phyloP scores from a whole-genome alignment of 1,140 invertebrate genomes.

The Teleopsis dalmanni region DNA sequence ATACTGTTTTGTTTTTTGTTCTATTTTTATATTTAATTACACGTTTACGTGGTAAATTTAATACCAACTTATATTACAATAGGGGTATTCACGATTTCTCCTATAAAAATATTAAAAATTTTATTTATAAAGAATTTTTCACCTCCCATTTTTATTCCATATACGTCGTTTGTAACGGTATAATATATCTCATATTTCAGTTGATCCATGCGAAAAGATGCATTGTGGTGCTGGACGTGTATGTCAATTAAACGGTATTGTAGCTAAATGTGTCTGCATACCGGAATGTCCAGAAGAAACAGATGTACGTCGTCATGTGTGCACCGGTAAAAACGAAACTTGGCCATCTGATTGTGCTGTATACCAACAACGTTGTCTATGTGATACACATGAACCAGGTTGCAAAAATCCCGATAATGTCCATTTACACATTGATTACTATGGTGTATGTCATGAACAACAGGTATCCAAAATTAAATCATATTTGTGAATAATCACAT shows the following conservation, averaged over 20 bases:
- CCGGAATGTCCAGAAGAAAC: constrained; percentile 70
- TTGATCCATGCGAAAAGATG: constrained; percentile 76
- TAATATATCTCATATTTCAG: too few relatives aligned
- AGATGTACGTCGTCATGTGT: constrained; percentile 74
- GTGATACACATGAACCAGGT: constrained; percentile 63
- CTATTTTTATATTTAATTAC: too few relatives aligned
- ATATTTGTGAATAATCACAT: too few relatives aligned
- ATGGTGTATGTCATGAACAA: constrained; percentile 73
- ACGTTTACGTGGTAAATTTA: too few relatives aligned
- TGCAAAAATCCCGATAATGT: constrained; percentile 68
- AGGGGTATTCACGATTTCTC: too few relatives aligned
- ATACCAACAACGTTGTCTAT: constrained; percentile 82
- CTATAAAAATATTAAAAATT: too few relatives aligned
- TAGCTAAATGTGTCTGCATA: constrained; percentile 79
- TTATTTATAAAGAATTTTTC: too few relatives aligned
- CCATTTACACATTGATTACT: constrained; percentile 91
- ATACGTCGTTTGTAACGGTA: too few relatives aligned
- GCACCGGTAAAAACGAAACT: constrained; percentile 89
- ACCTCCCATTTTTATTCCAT: too few relatives aligned
- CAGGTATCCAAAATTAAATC: too few relatives aligned
- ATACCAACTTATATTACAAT: too few relatives aligned
- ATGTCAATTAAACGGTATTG: constrained; percentile 68
- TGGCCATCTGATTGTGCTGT: constrained; percentile 89
- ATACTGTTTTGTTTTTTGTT: too few relatives aligned
- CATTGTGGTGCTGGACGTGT: constrained; percentile 83